These are phyloP conservation scores for Cantharis flavilabris DNA, from an alignment of 2,888 invertebrate species.

Conservation along the genomic window DNA sequence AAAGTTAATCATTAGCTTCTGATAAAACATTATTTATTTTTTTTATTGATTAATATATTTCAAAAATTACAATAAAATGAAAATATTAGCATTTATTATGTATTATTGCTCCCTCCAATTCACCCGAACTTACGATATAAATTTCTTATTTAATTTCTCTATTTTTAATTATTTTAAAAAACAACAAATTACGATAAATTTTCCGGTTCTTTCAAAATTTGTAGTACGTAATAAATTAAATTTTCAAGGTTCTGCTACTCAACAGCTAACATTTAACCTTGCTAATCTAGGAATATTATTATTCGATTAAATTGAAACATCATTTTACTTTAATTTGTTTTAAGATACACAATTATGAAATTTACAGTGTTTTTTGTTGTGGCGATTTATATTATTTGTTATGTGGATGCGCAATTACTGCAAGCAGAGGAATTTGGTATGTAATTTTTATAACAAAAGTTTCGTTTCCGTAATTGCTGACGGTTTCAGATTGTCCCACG, in stretches of 20 bases:
- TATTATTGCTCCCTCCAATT: no score
- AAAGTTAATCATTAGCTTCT: no score
- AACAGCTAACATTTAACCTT: neutral
- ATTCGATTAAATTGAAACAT: neutral
- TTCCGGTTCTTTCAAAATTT: neutral
- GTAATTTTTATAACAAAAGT: neutral
- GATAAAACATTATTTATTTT: no score
- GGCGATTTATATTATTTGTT: neutral
- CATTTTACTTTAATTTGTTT: neutral
- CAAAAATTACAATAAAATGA: no score
- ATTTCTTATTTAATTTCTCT: neutral
- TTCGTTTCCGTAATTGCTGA: neutral
- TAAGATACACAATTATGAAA: neutral
- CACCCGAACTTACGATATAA: no score
- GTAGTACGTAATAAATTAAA: neutral
- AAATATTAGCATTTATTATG: no score
- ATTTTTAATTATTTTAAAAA: neutral
- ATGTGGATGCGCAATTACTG: neutral
- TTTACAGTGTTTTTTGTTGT: neutral
- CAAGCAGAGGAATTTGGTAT: conserved; percentile 10
- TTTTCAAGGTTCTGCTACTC: neutral
- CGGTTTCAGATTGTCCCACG: conserved; percentile 10
- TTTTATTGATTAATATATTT: no score
- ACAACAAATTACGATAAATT: neutral
- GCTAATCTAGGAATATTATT: neutral